Evolutionary conservation across 2,888 invertebrate species (phyloP), one percentile per base, ranked within the genome.

Genomic region (Volucella inanis): DNA sequence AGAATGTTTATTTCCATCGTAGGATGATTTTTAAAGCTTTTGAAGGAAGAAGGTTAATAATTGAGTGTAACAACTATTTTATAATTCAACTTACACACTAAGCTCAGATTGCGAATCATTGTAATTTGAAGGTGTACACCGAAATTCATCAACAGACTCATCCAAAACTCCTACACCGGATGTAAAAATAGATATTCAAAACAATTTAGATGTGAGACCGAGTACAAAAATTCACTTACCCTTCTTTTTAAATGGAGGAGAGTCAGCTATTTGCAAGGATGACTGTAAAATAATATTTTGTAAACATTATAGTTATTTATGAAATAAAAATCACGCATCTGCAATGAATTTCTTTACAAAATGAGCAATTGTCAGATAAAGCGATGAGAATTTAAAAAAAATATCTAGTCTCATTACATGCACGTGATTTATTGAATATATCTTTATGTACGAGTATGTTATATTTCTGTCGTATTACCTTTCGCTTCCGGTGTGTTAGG

Each of bases 1-100:
- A 9, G 12, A 50, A 50, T 2, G 11, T 9, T 18, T 65, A 1
- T 41, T 39, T 43, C 31, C 11, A 12, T 43, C 43, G 52, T 43
- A 41, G 41, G 14, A 6, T 54, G 43, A 43, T 31, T 43, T 31
- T 14, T 43, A 0, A 22, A 22, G 14, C 8, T 41, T 67, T 39
- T 10, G 14, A 10, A 14, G n/a, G 1, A 14, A 54, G n/a, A 0
- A 31, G 1, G 3, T 54, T n/a, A 12, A 2, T 12, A 1, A n/a
- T 31, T 4, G 11, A 31, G 8, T 10, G 3, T 0, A 4, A n/a
- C 0, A 18, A 31, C 22, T n/a, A 11, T 12, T 47, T 1, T 10
- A 6, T n/a, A 22, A 9, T n/a, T 41, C 6, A n/a, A 52, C 76
- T 61, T 61, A 76, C 76, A 54, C 38, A 22, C 47, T 76, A 3